phyloP scores from a whole-genome alignment of 2,797 vertebrate genomes.

The Sebastes miniatus region DNA sequence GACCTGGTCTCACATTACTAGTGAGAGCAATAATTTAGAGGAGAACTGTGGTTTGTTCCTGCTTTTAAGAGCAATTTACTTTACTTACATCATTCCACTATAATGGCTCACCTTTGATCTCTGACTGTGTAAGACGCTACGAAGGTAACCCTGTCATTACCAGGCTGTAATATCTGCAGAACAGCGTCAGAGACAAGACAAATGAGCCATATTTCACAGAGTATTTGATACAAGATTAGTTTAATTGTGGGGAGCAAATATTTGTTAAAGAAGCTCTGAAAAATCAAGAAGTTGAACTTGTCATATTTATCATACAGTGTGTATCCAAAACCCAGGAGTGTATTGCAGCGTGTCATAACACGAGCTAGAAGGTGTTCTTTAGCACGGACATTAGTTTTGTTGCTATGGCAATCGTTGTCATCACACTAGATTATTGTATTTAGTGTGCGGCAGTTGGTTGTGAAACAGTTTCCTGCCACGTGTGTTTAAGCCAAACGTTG shows the following conservation, averaged over 20 bases:
- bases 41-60: neutral
- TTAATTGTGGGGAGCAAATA: constrained; percentile 19
- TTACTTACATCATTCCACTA: constrained; percentile 15
- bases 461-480: constrained; percentile 12
- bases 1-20: neutral
- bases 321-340: neutral
- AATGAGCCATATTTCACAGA: constrained; percentile 21
- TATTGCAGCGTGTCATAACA: neutral
- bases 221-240: neutral
- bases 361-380: neutral
- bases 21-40: neutral
- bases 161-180: constrained; percentile 5
- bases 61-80: constrained; percentile 16
- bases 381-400: constrained; percentile 10
- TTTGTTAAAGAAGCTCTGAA: constrained; percentile 16
- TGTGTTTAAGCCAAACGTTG: constrained; percentile 13
- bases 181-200: neutral
- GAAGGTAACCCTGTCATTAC: constrained; percentile 40
- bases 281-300: neutral
- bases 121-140: constrained; percentile 6
- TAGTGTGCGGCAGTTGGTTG: neutral
- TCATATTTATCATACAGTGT: neutral
- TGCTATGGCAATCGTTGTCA: neutral
- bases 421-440: neutral
- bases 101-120: constrained; percentile 18